phyloP scores from a whole-genome alignment of 2,113 vertebrate genomes.

The Brachyistius frenatus region DNA sequence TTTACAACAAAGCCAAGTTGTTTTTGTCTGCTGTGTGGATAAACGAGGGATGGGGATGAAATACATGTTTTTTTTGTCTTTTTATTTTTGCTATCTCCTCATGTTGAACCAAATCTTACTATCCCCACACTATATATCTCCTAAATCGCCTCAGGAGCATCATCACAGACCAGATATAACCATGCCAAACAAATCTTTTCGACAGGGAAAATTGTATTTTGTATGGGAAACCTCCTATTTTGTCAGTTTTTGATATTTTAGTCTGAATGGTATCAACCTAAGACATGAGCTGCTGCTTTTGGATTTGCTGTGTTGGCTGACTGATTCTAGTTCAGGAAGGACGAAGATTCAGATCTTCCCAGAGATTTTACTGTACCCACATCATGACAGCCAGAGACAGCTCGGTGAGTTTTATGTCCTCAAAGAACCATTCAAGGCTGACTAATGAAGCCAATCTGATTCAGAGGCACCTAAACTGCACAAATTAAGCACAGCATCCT shows the following conservation, averaged over 20 bases:
- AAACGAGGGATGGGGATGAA: background rate
- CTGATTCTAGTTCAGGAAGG: slow-evolving; percentile 49
- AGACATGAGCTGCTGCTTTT: slow-evolving; percentile 51
- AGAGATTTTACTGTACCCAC: slow-evolving; percentile 44
- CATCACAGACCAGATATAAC: slow-evolving; percentile 22
- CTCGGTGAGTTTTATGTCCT: slow-evolving; percentile 55
- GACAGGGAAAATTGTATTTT: background rate
- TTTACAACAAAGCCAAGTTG: slow-evolving; percentile 1
- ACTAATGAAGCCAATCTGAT: slow-evolving; percentile 67
- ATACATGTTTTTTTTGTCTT: background rate
- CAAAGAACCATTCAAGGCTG: slow-evolving; percentile 62
- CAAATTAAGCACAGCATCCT: slow-evolving; percentile 58
- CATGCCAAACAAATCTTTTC: slow-evolving; percentile 11
- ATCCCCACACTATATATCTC: background rate
- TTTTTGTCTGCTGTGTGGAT: slow-evolving; percentile 1
- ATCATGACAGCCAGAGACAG: slow-evolving; percentile 16
- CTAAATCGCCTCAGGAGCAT: slow-evolving; percentile 16
- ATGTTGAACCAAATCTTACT: slow-evolving; percentile 3
- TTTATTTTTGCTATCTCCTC: background rate
- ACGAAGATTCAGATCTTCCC: slow-evolving; percentile 30
- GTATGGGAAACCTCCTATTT: slow-evolving; percentile 32
- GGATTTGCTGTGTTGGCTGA: slow-evolving; percentile 52
- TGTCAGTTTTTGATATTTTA: slow-evolving; percentile 54
- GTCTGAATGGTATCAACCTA: slow-evolving; percentile 62
- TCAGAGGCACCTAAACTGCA: slow-evolving; percentile 53